Evolutionary conservation across 2,888 invertebrate genomes (phyloP), one percentile per base, ranked within the genome.

Genomic region (Frankliniella intonsa): DNA sequence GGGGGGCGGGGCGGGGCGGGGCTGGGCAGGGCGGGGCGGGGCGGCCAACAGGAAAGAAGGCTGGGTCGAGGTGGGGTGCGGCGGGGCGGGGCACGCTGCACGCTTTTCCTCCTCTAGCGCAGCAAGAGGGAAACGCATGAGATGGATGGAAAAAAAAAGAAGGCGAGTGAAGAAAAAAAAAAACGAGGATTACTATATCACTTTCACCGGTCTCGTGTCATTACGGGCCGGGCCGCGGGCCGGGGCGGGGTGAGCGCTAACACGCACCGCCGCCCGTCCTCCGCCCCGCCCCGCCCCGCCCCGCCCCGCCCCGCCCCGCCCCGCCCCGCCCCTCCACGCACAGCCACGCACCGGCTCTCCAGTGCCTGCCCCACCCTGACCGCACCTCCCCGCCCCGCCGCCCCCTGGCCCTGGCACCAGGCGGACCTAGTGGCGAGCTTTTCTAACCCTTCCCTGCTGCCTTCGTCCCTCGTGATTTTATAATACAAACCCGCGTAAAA

Each of bases 111-210:
- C 62, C 62, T 14, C 62, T 14, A 5, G 38, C 38, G 38, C 5
- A 38, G 38, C 38, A 38, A 38, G n/a, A n/a, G 38, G 38, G 38
- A 38, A 38, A 5, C 38, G 38, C 62, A n/a, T n/a, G 11, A 62
- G 62, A 62, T 62, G 62, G 62, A 62, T 62, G 62, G 62, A 62
- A n/a, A 14, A n/a, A n/a, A 11, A 3, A 1, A n/a, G 17, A 0
- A 17, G 62, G 62, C 62, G 0, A 8, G 62, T 7, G 62, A 14
- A 17, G 14, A 14, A 55, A 55, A 55, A 14, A 62, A 17, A 62
- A 62, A 62, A 62, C 62, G 62, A 62, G 62, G 62, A 62, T 62
- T 62, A 62, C 62, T 62, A 62, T 62, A 62, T 62, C 62, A 62
- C 62, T 62, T 62, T 62, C 62, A 10, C 62, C 62, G n/a, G 62